Conservation (phyloP, 2,797 vertebrate genomes). For the Gouania willdenowi region DNA sequence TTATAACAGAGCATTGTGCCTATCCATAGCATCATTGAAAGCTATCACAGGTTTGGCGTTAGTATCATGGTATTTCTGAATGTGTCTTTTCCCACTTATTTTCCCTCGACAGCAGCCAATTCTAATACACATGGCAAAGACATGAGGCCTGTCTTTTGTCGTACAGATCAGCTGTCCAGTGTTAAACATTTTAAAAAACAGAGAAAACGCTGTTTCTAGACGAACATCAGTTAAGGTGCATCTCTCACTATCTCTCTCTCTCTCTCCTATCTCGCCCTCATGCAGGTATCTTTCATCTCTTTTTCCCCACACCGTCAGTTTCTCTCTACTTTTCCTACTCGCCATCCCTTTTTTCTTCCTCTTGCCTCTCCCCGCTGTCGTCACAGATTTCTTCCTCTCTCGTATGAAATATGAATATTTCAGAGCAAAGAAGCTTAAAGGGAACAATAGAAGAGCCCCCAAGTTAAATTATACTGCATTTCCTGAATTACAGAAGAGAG, state of each 20-base stretch:
- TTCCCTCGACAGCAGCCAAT: constrained; percentile 17
- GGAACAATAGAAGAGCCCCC: constrained; percentile 77
- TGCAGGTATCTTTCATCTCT: constrained; percentile 39
- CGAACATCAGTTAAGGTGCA: constrained; percentile 56
- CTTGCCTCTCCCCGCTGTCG: constrained; percentile 51
- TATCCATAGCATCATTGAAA: no score
- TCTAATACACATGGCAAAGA: constrained; percentile 30
- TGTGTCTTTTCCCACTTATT: no score
- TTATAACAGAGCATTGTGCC: no score
- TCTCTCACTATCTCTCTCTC: constrained; percentile 29
- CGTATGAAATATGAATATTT: constrained; percentile 79
- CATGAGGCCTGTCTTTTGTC: constrained; percentile 32
- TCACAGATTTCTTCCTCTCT: constrained; percentile 69
- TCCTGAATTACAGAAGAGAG: constrained; percentile 60
- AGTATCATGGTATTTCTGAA: no score
- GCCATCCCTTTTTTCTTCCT: constrained; percentile 37
- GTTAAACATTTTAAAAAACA: constrained; percentile 35
- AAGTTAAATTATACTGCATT: constrained; percentile 78
- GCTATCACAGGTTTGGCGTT: no score
- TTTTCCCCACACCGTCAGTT: constrained; percentile 48
- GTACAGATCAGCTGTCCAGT: constrained; percentile 39
- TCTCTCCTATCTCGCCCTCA: constrained; percentile 18
- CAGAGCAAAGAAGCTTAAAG: constrained; percentile 79
- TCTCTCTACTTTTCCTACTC: constrained; percentile 30
- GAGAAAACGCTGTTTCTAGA: constrained; percentile 50